Evolutionary conservation across 1,140 invertebrate genomes (phyloP).

Genomic region (Temnothorax curvispinosus): DNA sequence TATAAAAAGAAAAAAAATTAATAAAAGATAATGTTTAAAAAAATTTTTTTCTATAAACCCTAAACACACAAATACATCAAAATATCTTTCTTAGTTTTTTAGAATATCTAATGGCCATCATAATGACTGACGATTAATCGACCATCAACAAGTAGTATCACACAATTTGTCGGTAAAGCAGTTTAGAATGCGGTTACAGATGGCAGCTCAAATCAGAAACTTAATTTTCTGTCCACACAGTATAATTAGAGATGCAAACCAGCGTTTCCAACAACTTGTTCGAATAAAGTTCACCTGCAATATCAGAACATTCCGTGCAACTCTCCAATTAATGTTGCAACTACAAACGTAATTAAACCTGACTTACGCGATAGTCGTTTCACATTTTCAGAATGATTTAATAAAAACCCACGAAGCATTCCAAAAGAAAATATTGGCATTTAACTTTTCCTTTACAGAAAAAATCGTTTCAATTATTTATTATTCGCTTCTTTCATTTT

Average conservation of each 20-base stretch:
- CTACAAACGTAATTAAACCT: constrained; percentile 38
- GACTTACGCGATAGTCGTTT: constrained; percentile 7
- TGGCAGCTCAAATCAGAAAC: constrained; percentile 65
- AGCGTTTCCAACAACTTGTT: constrained; percentile 11
- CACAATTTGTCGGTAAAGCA: constrained; percentile 63
- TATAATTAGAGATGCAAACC: constrained; percentile 18
- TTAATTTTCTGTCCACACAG: constrained; percentile 10
- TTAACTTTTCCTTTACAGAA: not conserved
- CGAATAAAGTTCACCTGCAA: constrained; percentile 5
- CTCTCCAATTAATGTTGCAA: constrained; percentile 40
- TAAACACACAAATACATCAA: not conserved
- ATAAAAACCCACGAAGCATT: constrained; percentile 28
- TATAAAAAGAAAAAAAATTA: not conserved
- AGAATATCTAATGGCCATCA: not conserved
- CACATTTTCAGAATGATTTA: constrained; percentile 30
- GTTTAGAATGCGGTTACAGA: constrained; percentile 39
- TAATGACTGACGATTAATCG: not conserved
- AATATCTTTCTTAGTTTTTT: not conserved
- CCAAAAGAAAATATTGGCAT: not conserved
- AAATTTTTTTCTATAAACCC: not conserved
- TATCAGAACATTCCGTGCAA: constrained; percentile 14
- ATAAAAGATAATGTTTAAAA: not conserved
- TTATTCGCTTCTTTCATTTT: not conserved
- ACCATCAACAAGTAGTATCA: constrained; percentile 33
- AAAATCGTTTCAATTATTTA: constrained; percentile 16